A percentile compares a stretch with the other conserved stretches of the same genome.
Conservation (phyloP, 1,140 invertebrate genomes). For the Solenopsis fugax region DNA sequence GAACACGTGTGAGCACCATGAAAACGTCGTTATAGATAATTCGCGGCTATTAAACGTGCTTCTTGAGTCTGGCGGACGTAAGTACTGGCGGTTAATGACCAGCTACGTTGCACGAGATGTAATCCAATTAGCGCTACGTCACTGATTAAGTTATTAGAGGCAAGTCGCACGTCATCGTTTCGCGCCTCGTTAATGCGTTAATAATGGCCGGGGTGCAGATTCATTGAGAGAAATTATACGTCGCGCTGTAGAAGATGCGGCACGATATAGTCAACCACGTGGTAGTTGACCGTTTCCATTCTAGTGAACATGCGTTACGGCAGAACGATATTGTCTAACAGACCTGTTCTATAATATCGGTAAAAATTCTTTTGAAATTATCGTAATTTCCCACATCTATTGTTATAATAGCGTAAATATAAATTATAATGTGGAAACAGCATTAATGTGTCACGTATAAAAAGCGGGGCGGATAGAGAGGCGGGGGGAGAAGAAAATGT, state of each 20-base stretch:
- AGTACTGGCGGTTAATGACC: conserved; percentile 25
- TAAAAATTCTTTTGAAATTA: background rate
- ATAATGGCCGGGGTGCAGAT: conserved; percentile 26
- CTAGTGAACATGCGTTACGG: conserved; percentile 7
- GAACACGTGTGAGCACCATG: background rate
- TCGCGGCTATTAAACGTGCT: conserved; percentile 29
- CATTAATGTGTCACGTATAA: background rate
- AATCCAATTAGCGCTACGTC: conserved; percentile 64
- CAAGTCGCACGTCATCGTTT: conserved; percentile 25
- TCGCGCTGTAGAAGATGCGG: conserved; percentile 19
- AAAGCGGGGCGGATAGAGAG: background rate
- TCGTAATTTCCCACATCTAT: background rate
- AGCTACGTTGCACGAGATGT: conserved; percentile 8
- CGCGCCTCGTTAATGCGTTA: conserved; percentile 30
- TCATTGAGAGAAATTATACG: conserved; percentile 66
- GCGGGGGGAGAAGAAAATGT: no score
- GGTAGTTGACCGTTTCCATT: conserved; percentile 54
- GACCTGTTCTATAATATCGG: background rate
- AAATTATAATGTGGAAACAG: background rate
- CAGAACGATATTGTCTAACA: background rate
- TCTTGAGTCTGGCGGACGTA: conserved; percentile 17
- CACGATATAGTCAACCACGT: conserved; percentile 67
- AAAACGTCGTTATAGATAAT: conserved; percentile 38
- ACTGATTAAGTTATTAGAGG: conserved; percentile 68
- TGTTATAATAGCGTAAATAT: background rate